A percentile compares a stretch with the other conserved stretches of the same genome.
phyloP scores from a whole-genome alignment of 2,113 vertebrate genomes.

The Gasterosteus nipponicus region DNA sequence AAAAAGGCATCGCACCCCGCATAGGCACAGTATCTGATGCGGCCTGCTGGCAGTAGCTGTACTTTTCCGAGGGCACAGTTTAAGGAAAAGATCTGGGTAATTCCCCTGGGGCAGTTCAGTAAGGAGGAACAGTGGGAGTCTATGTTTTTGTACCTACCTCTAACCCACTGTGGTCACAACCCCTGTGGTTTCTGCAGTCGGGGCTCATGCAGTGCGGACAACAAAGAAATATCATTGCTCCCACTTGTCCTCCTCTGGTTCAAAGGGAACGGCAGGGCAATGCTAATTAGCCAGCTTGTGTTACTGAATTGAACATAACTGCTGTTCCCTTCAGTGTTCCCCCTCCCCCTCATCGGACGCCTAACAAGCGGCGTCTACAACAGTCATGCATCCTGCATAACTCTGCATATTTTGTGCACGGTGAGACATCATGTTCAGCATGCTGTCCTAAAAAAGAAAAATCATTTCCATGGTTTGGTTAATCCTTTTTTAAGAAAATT shows the following conservation, averaged over 20 bases:
- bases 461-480: conserved; percentile 35
- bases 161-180: conserved; percentile 60
- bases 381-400: conserved; percentile 56
- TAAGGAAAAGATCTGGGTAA: conserved; percentile 39
- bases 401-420: conserved; percentile 60
- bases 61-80: conserved; percentile 43
- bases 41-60: conserved; percentile 15
- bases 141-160: conserved; percentile 34
- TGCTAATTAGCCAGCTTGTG: conserved; percentile 74
- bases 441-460: conserved; percentile 27
- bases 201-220: conserved; percentile 54
- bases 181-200: conserved; percentile 58
- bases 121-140: conserved; percentile 15
- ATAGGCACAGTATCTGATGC: conserved; percentile 35
- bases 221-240: conserved; percentile 69
- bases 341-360: conserved; percentile 25
- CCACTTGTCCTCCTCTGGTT: conserved; percentile 66
- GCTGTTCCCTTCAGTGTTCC: conserved; percentile 50
- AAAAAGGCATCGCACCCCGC: conserved; percentile 57
- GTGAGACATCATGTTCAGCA: conserved; percentile 40
- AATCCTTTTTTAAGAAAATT: conserved; percentile 31
- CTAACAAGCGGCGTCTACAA: conserved; percentile 64
- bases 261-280: conserved; percentile 66
- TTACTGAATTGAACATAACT: conserved; percentile 60
- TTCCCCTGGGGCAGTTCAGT: conserved; percentile 12